Conservation (phyloP, 2,113 vertebrate genomes). For the Psittacara wagleri region DNA sequence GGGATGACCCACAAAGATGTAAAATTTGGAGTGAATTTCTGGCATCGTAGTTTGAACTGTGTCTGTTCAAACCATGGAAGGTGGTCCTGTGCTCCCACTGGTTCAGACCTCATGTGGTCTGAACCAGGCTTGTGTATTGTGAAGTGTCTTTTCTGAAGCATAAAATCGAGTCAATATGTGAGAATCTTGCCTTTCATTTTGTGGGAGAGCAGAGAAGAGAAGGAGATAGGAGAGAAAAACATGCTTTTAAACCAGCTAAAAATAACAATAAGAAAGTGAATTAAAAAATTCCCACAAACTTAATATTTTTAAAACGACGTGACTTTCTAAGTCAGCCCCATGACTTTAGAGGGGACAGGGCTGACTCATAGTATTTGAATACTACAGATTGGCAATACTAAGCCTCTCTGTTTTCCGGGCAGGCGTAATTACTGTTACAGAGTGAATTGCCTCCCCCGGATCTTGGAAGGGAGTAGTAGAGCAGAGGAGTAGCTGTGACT, state of each 20-base stretch:
- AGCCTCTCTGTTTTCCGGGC: not conserved
- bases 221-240: not conserved
- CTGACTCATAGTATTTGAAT: slow-evolving; percentile 38
- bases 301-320: not conserved
- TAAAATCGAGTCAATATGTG: not conserved
- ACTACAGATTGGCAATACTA: not conserved
- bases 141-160: not conserved
- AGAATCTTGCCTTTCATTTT: not conserved
- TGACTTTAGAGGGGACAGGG: not conserved
- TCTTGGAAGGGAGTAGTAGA: not conserved
- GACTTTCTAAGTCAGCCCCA: slow-evolving; percentile 34
- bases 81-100: not conserved
- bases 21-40: not conserved
- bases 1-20: not conserved
- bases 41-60: rapidly evolving
- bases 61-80: not conserved
- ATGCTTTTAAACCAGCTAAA: not conserved
- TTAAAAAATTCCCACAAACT: not conserved
- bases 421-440: not conserved
- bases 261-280: not conserved
- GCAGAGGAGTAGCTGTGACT: slow-evolving; percentile 52
- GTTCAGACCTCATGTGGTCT: not conserved
- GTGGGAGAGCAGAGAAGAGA: not conserved
- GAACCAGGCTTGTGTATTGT: not conserved
- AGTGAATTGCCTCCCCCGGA: not conserved